Base-by-base conservation (phyloP, 2,113 vertebrate genomes). In the Erpornis zantholeuca region DNA sequence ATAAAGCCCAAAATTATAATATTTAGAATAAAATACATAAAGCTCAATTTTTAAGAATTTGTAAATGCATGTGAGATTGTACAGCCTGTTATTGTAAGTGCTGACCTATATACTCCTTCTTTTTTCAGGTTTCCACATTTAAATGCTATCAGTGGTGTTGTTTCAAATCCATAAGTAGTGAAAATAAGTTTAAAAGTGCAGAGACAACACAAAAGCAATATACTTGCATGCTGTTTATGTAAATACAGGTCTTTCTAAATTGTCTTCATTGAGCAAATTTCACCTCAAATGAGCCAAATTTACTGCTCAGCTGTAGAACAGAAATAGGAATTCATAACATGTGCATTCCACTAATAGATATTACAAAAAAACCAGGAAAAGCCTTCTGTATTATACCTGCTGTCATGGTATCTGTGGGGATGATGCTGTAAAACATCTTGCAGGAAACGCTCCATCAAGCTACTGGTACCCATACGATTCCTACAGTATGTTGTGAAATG, bases 371-470 rank as follows among this genome's bases (percentile, higher is more conserved):
- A 57, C 42, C 24, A 66, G 38, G 53, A 44, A 75, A 44, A 15
- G 9, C 19, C 23, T 72, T 27, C 24, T 56, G 19, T 42, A 16
- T 77, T 92, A 91, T 98, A 99, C 99, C 98, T 98, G 97, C 85
- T 96, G 88, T 99, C 98, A 16, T 97, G 95, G 88, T 98, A 99
- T 95, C 93, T 96, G 92, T 98, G 97, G 0, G 99, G 99, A 97
- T 99, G 99, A 93, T 99, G 98, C 44, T 97, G 97, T 42, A 99
- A 93, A 40, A 99, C 99, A 49, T 99, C 99, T 86, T 99, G 98
- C 70, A 99, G 97, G 93, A 99, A 99, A 80, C 99, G 98, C 15
- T 99, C 99, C 98, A 99, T 98, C 89, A 99, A 70, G 53, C 97
- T 98, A 38, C 78, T 90, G 47, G 97, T 87, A 60, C 93, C 72